Percentiles rank a stretch among this genome's conserved stretches.
These are phyloP conservation scores for Chalcosyrphus nemorum DNA, from an alignment of 2,888 invertebrate species.

Conservation along the genomic window DNA sequence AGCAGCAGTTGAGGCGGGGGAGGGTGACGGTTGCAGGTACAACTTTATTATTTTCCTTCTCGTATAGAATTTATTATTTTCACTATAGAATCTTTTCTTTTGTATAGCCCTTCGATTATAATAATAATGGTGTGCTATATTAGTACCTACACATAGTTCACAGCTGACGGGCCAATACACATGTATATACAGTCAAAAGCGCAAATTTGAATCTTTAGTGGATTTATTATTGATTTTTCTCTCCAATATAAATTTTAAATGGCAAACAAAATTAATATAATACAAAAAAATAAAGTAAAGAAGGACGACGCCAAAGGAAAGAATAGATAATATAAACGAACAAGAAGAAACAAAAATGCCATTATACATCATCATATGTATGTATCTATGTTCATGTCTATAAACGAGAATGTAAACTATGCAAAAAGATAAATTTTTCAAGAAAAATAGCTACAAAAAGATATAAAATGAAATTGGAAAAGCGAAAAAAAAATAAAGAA, in stretches of 20 bases:
- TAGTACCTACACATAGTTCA: constrained; percentile 11
- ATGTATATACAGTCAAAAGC: neutral
- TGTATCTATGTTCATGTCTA: neutral
- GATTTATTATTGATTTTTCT: constrained; percentile 43
- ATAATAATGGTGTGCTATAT: constrained; percentile 42
- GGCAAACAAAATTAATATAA: constrained; percentile 3
- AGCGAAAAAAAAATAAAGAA: constrained; percentile 30
- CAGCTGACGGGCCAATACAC: neutral
- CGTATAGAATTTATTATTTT: constrained; percentile 51
- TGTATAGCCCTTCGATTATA: constrained; percentile 43
- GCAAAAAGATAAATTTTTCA: constrained; percentile 22
- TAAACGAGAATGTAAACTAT: constrained; percentile 37
- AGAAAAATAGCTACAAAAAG: constrained; percentile 24
- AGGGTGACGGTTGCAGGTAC: constrained; percentile 36
- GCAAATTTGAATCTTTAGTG: constrained; percentile 17
- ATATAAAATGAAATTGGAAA: constrained; percentile 55
- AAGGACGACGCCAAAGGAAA: constrained; percentile 24
- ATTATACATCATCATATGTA: neutral
- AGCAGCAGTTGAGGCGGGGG: neutral
- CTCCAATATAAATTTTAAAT: neutral
- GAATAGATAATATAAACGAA: constrained; percentile 24
- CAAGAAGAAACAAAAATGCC: constrained; percentile 1
- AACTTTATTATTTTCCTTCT: constrained; percentile 59
- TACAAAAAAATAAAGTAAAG: neutral
- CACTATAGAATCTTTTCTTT: neutral